Evolutionary conservation across 1,140 invertebrate species (phyloP), one percentile per base, ranked within the genome.

Genomic region (Meteorus sp.): DNA sequence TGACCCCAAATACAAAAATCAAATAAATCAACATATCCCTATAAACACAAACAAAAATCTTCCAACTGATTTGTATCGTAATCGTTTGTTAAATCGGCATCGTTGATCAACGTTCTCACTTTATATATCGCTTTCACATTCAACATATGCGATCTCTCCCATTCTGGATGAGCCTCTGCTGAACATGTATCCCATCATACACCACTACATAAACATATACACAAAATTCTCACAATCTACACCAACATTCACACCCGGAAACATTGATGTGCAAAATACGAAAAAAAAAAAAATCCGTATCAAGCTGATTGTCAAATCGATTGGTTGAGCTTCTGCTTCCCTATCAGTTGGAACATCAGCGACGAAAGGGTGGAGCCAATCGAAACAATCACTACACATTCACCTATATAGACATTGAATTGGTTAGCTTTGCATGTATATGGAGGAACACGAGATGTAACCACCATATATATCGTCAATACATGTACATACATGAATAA

Each of bases 251-350:
- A 39, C 15, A n/a, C 13, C 3, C 15, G 15, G 8, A 39, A 50
- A 37, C 43, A 56, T 23, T 19, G 52, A 56, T 15, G 56, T n/a
- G n/a, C n/a, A n/a, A n/a, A n/a, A n/a, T n/a, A n/a, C n/a, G n/a
- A n/a, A n/a, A n/a, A n/a, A n/a, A n/a, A n/a, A n/a, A n/a, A 62
- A 62, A 62, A 62, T 59, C 56, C 56, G 56, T 52, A 62, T 62
- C 56, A 59, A 43, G 51, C 22, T 55, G 56, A 59, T 59, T 62
- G 56, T 51, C 44, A 47, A 45, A 62, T 56, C 53, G 56, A 50
- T 59, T 50, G 44, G n/a, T 37, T 56, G 37, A 22, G 44, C 29
- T 43, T 37, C 31, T 19, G 13, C 52, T 37, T 44, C 29, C 45
- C 52, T 22, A 47, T 27, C 44, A 47, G 29, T 47, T 47, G 39